These are phyloP conservation scores for Athalia circularis DNA, from an alignment of 2,888 invertebrate species.

Conservation along the genomic window DNA sequence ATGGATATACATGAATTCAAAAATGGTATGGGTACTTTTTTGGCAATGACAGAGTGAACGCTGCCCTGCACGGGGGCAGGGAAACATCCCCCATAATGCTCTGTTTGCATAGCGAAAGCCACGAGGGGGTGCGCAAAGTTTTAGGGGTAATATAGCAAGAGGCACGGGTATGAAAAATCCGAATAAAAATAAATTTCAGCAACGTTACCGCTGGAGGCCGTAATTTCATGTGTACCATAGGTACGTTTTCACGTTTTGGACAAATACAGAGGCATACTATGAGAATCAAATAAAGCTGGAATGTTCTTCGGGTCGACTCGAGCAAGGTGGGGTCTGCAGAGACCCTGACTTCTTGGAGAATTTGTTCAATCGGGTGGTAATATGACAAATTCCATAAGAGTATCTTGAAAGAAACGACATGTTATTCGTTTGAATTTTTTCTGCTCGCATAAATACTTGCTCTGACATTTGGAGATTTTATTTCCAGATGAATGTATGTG, in stretches of 20 bases:
- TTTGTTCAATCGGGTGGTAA: slow-evolving; percentile 8
- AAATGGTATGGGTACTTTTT: slow-evolving; percentile 6
- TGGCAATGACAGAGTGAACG: slow-evolving; percentile 23
- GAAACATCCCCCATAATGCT: slow-evolving; percentile 29
- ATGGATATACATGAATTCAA: slow-evolving; percentile 16
- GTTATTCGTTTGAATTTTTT: neutral
- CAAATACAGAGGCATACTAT: slow-evolving; percentile 35
- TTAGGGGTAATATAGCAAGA: slow-evolving; percentile 21
- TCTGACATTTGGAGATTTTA: neutral
- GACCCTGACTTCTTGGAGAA: neutral
- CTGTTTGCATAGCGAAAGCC: slow-evolving; percentile 32
- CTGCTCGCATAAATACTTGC: neutral
- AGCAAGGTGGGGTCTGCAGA: slow-evolving; percentile 1
- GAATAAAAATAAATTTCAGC: slow-evolving; percentile 40
- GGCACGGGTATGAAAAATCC: slow-evolving; percentile 36
- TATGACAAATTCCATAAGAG: slow-evolving; percentile 18
- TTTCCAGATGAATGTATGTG: neutral
- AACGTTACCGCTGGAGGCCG: slow-evolving; percentile 27
- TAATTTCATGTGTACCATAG: slow-evolving; percentile 31
- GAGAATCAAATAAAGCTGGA: slow-evolving; percentile 35
- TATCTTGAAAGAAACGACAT: neutral
- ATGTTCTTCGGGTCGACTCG: slow-evolving; percentile 9
- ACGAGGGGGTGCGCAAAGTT: slow-evolving; percentile 18
- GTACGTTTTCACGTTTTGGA: slow-evolving; percentile 23
- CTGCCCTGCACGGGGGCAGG: slow-evolving; percentile 14